Evolutionary conservation across 2,113 vertebrate genomes (phyloP).

Genomic region (Oncorhynchus masou): DNA sequence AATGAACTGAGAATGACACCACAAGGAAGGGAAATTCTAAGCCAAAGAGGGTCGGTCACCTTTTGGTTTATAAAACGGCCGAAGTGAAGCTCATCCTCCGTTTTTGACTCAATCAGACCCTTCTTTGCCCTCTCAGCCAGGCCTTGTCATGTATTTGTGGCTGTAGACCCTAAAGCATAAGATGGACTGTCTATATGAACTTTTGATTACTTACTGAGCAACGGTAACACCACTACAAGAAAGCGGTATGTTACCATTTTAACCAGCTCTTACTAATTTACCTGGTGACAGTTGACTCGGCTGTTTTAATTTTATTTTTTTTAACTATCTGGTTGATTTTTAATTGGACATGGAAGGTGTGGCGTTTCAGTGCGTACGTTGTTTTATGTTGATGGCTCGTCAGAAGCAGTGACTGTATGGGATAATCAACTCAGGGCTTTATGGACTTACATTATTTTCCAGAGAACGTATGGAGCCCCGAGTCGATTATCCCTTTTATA

Average conservation of each 20-base stretch:
- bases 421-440: neutral
- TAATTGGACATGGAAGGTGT: slow-evolving; percentile 52
- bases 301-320: neutral
- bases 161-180: slow-evolving; percentile 88
- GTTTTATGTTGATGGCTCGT: neutral
- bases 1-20: slow-evolving; percentile 88
- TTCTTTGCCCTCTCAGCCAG: slow-evolving; percentile 81
- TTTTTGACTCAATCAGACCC: slow-evolving; percentile 66
- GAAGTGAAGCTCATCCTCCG: slow-evolving; percentile 38
- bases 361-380: neutral
- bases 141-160: slow-evolving; percentile 85
- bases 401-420: neutral
- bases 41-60: slow-evolving; percentile 81
- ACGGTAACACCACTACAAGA: slow-evolving; percentile 92
- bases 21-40: slow-evolving; percentile 83
- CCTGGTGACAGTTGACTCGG: slow-evolving; percentile 72
- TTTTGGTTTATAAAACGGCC: slow-evolving; percentile 38
- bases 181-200: slow-evolving; percentile 92
- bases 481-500: no score
- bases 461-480: no score
- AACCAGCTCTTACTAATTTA: slow-evolving; percentile 83
- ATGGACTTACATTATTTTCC: no score
- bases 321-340: slow-evolving; percentile 45
- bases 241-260: slow-evolving; percentile 95
- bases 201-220: slow-evolving; percentile 89